Evolutionary conservation across 2,888 invertebrate genomes (phyloP), one percentile per base, ranked within the genome.

Genomic region (Spodoptera exigua): DNA sequence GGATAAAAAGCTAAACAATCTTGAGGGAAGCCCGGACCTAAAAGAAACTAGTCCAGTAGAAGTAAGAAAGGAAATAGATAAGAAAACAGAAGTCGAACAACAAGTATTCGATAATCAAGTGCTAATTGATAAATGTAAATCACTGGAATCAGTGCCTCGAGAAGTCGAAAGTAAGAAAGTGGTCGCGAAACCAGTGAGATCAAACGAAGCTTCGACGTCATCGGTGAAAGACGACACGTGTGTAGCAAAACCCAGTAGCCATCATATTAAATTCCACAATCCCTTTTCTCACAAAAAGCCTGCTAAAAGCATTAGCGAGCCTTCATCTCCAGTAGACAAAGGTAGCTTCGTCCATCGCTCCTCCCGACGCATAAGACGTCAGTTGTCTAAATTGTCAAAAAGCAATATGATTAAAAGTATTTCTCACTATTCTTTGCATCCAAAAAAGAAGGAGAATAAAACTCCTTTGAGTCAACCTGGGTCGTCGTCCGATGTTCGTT

Each of bases 401-500:
- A 93, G 87, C 68, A 89, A 81, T 79, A 92, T 93, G 92, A 93
- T 94, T 10, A 93, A 92, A 82, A 93, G 94, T 81, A 79, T 94
- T 44, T 94, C 94, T 2, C 92, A 94, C 71, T 90, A 89, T 61
- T 92, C 93, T 62, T 82, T 94, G 64, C 70, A 88, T 58, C 88
- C 92, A 12, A 93, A 91, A 76, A 93, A 91, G 78, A 93, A 89
- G 67, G 86, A 87, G 37, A 79, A 71, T 7, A 81, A 83, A 35
- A 88, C 89, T 81, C 82, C 88, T 49, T 78, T 90, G 45, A 92
- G 91, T 62, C 89, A 92, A 60, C 91, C 92, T 9, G 87, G 89
- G 45, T 93, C 92, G 11, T 82, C 87, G 48, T 89, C 89, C 12
- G 91, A 93, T 65, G 85, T 92, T n/a, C 83, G 83, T 39, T 91